Base-by-base conservation (phyloP, 2,797 vertebrate genomes). In the Myotis myotis region DNA sequence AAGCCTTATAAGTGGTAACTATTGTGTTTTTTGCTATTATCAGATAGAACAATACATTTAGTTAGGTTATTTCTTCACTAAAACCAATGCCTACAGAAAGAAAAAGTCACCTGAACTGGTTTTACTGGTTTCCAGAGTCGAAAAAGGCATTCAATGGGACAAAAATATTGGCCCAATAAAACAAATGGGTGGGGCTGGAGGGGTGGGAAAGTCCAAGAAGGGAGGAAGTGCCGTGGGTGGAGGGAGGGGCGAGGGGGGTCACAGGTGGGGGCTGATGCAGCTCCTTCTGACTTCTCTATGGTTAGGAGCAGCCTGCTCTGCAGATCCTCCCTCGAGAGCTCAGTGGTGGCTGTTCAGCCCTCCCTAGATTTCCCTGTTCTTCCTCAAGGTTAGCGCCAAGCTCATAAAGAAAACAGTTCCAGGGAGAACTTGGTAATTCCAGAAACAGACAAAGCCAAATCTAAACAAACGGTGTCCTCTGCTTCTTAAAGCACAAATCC, bases 41-140 rank as follows among this genome's bases (percentile, higher is more conserved):
- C 38, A 87, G 76, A 80, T 25, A 47, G 0, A 78, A 60, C 15
- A 91, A 76, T 83, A 7, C 82, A 68, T 2, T 62, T 86, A 71
- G 57, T 30, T 30, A 44, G 47, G 72, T 60, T 78, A 41, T 72
- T 92, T 96, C 53, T 95, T 44, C 94, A 93, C 55, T 75, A 92
- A 62, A 83, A 64, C 66, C 36, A 93, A 71, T 82, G 68, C 4
- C 70, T 71, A 49, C 0, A 8, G 53, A 81, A 84, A 94, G 71
- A 53, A 64, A 57, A 80, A 76, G 51, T 78, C 5, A 1, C 30
- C 30, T 70, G 38, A 87, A 90, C 84, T 17, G 41, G 93, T 79
- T 85, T 75, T 92, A 60, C 81, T 90, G 66, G 89, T 93, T 95
- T 93, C 84, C 68, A 80, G 78, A 80, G 82, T 86, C 23, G 28